phyloP scores from a whole-genome alignment of 1,140 invertebrate species.

The Contarinia nasturtii region DNA sequence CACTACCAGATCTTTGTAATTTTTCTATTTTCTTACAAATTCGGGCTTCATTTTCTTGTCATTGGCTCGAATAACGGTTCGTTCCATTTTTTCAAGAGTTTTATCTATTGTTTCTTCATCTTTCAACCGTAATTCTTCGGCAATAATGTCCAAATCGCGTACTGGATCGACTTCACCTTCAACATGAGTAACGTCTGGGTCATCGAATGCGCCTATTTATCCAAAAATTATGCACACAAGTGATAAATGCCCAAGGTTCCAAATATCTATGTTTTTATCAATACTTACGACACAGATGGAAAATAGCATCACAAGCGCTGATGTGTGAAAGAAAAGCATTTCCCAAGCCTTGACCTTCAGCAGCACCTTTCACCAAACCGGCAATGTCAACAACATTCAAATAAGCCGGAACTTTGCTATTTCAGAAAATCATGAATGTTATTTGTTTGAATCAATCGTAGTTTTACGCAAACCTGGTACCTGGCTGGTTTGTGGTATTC shows the following conservation, averaged over 20 bases:
- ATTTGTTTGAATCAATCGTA: background rate
- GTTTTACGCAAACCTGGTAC: slow-evolving; percentile 26
- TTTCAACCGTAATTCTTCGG: slow-evolving; percentile 86
- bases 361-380: slow-evolving; percentile 92
- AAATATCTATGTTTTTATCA: too few relatives aligned
- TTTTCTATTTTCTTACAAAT: slow-evolving; percentile 48
- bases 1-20: background rate
- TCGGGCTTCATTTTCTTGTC: slow-evolving; percentile 94
- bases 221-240: background rate
- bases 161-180: slow-evolving; percentile 97
- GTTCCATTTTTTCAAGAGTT: slow-evolving; percentile 73
- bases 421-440: slow-evolving; percentile 6
- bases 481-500: slow-evolving; percentile 88
- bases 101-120: slow-evolving; percentile 72
- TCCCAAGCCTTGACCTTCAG: slow-evolving; percentile 93
- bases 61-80: slow-evolving; percentile 65
- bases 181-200: slow-evolving; percentile 94
- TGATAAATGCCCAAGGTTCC: background rate
- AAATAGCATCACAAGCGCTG: slow-evolving; percentile 96
- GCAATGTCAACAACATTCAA: slow-evolving; percentile 97
- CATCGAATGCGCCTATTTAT: slow-evolving; percentile 79
- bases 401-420: slow-evolving; percentile 91
- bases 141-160: slow-evolving; percentile 90
- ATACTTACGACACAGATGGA: slow-evolving; percentile 87
- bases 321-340: slow-evolving; percentile 98